phyloP scores from a whole-genome alignment of 2,797 vertebrate species.

The Bothrops alternatus region DNA sequence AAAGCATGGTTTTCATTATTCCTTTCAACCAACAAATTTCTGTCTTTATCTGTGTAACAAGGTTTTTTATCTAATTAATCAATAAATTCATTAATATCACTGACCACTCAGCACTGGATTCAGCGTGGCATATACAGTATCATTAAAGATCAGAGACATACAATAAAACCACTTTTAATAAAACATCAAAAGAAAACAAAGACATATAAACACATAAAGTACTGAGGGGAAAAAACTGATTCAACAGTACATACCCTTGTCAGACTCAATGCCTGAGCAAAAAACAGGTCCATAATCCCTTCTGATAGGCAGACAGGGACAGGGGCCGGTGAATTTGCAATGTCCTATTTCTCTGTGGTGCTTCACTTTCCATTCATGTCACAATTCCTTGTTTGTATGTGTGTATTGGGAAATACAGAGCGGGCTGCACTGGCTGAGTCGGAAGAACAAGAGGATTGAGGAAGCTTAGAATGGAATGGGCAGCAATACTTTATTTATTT shows the following conservation, averaged over 20 bases:
- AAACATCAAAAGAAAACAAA: neutral
- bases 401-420: neutral
- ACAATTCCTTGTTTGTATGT: neutral
- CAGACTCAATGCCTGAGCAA: neutral
- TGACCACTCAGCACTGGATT: neutral
- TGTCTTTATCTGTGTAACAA: neutral
- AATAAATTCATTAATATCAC: neutral
- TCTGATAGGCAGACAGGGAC: neutral
- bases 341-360: neutral
- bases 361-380: neutral
- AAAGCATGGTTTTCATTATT: neutral
- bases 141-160: neutral
- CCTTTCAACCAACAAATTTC: neutral
- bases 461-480: neutral
- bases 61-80: neutral
- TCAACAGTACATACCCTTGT: neutral
- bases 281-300: neutral
- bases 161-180: neutral
- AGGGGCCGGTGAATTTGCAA: neutral
- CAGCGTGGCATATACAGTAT: neutral
- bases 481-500: neutral
- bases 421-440: neutral
- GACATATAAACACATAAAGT: neutral
- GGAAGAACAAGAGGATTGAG: neutral
- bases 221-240: neutral